Conservation (phyloP, 2,888 invertebrate species). For the Hartigia nigra region DNA sequence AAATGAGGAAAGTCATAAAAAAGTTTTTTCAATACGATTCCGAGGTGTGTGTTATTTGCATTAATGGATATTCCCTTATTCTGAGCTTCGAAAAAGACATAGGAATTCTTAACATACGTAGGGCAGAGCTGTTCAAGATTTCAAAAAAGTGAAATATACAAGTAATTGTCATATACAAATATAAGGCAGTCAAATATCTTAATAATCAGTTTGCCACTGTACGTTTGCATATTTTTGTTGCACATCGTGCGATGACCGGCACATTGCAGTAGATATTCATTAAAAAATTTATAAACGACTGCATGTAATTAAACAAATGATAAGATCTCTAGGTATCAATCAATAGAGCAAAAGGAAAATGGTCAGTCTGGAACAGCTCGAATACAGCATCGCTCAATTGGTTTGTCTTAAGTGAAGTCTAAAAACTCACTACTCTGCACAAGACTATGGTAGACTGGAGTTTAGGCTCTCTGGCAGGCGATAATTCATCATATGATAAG, state of each 20-base stretch:
- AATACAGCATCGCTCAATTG: conserved; percentile 50
- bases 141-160: conserved; percentile 20
- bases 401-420: conserved; percentile 50
- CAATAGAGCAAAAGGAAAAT: conserved; percentile 6
- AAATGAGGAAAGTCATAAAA: background rate
- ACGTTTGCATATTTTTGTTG: background rate
- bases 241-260: background rate
- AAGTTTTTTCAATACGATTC: background rate
- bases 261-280: background rate
- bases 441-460: conserved; percentile 64
- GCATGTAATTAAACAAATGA: background rate
- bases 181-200: conserved; percentile 15
- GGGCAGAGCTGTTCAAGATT: conserved; percentile 49
- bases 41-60: background rate
- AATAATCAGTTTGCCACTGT: background rate
- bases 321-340: conserved; percentile 2
- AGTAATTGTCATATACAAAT: conserved; percentile 21
- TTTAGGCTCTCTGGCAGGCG: conserved; percentile 73
- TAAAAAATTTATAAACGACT: background rate
- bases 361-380: conserved; percentile 58
- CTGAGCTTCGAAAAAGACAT: conserved; percentile 38
- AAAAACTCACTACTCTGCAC: conserved; percentile 50
- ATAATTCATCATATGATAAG: conserved; percentile 82
- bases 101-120: conserved; percentile 41
- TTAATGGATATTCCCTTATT: conserved; percentile 28